Evolutionary conservation across 2,888 invertebrate genomes (phyloP).

Genomic region (Pardosa pseudoannulata): DNA sequence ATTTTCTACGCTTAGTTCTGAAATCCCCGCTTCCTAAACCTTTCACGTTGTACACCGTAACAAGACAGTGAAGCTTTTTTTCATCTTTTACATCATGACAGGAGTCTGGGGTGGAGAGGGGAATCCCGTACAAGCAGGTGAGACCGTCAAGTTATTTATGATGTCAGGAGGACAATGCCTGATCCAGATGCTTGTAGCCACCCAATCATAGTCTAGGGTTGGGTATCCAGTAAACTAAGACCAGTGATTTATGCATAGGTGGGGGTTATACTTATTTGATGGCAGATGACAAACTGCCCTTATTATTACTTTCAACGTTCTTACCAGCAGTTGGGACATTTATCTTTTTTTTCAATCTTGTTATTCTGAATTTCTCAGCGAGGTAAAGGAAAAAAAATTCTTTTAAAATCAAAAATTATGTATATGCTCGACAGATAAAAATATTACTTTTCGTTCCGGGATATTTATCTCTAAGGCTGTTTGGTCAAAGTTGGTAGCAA

Average conservation of each 20-base stretch:
- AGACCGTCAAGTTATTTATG: slow-evolving; percentile 6
- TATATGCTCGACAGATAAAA: not conserved
- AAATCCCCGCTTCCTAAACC: not conserved
- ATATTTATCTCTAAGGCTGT: not conserved
- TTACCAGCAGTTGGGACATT: not conserved
- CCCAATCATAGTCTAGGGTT: not conserved
- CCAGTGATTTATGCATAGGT: slow-evolving; percentile 15
- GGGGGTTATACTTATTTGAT: slow-evolving; percentile 13
- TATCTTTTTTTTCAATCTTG: not conserved
- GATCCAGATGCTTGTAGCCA: slow-evolving; percentile 7
- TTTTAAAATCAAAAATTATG: slow-evolving; percentile 2
- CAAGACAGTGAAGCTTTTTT: not conserved
- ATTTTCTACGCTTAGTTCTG: not conserved
- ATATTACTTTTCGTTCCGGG: not conserved
- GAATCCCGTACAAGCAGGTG: slow-evolving; percentile 8
- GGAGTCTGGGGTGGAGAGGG: not conserved
- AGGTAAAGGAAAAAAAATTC: not conserved
- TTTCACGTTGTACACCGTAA: not conserved
- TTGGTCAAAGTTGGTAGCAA: not conserved
- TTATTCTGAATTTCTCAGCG: not conserved
- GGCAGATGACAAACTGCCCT: slow-evolving; percentile 1
- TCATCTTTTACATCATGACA: not conserved
- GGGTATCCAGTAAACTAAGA: slow-evolving; percentile 2
- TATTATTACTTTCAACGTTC: not conserved
- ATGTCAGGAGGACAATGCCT: slow-evolving; percentile 2